Percentiles rank a stretch among this genome's conserved stretches.
These are phyloP conservation scores for Drosophila pandora DNA, from an alignment of 1,140 invertebrate species.

Conservation along the genomic window DNA sequence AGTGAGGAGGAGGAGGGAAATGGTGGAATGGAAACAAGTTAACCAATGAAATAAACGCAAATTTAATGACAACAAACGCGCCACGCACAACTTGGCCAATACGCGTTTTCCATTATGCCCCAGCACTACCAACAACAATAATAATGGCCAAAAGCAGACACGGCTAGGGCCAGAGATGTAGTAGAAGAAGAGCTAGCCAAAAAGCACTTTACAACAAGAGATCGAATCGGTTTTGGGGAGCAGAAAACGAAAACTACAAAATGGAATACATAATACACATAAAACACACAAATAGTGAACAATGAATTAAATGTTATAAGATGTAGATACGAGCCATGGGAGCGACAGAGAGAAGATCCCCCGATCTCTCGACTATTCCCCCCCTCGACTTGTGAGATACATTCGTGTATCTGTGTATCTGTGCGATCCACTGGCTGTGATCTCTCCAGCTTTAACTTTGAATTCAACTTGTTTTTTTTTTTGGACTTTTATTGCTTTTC, in stretches of 20 bases:
- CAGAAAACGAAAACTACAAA: slow-evolving; percentile 73
- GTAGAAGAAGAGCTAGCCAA: neutral
- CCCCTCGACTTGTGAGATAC: slow-evolving; percentile 14
- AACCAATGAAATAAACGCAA: slow-evolving; percentile 82
- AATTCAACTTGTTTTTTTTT: slow-evolving; percentile 21
- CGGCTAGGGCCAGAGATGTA: neutral
- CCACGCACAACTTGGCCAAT: slow-evolving; percentile 73
- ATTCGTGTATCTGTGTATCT: slow-evolving; percentile 36
- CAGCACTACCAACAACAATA: slow-evolving; percentile 5
- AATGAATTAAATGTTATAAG: slow-evolving; percentile 66
- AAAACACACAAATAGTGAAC: slow-evolving; percentile 52
- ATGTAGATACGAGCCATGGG: slow-evolving; percentile 32
- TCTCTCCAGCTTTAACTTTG: slow-evolving; percentile 36
- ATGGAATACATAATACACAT: slow-evolving; percentile 69
- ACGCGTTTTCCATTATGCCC: slow-evolving; percentile 69
- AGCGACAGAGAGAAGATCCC: neutral
- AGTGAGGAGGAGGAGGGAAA: slow-evolving; percentile 25
- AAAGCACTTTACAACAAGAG: slow-evolving; percentile 48
- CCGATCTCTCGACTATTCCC: neutral
- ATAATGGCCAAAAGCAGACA: slow-evolving; percentile 26
- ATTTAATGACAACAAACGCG: slow-evolving; percentile 79
- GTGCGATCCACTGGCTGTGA: slow-evolving; percentile 42
- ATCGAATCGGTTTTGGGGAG: slow-evolving; percentile 21
- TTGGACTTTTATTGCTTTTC: slow-evolving; percentile 47
- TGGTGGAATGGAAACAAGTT: slow-evolving; percentile 65